These are phyloP conservation scores for Lepidostoma basale DNA, from an alignment of 1,140 invertebrate species.

Conservation along the genomic window DNA sequence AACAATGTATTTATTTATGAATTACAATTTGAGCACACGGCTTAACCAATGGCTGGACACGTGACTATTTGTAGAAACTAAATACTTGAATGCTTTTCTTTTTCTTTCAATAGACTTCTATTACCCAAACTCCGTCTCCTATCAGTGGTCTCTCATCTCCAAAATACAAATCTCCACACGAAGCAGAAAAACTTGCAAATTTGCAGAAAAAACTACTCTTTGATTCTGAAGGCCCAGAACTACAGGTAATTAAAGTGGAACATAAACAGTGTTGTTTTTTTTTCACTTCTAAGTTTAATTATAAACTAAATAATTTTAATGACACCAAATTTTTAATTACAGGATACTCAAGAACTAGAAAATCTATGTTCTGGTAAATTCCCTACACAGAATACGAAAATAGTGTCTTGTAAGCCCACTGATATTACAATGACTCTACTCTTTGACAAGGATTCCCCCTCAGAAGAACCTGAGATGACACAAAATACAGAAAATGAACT, in stretches of 20 bases:
- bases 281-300: too few relatives aligned
- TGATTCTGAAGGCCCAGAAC: slow-evolving; percentile 23
- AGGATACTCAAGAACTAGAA: slow-evolving; percentile 41
- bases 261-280: too few relatives aligned
- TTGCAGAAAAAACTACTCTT: slow-evolving; percentile 38
- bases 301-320: too few relatives aligned
- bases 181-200: slow-evolving; percentile 25
- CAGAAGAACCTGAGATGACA: slow-evolving; percentile 5
- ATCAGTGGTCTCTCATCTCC: background rate
- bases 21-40: too few relatives aligned
- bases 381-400: slow-evolving; percentile 12
- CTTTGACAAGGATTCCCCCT: background rate
- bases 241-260: slow-evolving; percentile 25
- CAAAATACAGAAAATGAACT: slow-evolving; percentile 51
- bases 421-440: background rate
- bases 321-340: too few relatives aligned
- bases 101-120: slow-evolving; percentile 1
- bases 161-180: slow-evolving; percentile 9
- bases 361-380: slow-evolving; percentile 42
- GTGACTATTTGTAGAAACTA: too few relatives aligned
- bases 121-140: slow-evolving; percentile 6
- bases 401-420: background rate
- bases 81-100: background rate
- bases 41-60: too few relatives aligned
- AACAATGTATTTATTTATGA: too few relatives aligned